Base-by-base conservation (phyloP, 2,888 invertebrate genomes). In the Tenthredo mesomela region DNA sequence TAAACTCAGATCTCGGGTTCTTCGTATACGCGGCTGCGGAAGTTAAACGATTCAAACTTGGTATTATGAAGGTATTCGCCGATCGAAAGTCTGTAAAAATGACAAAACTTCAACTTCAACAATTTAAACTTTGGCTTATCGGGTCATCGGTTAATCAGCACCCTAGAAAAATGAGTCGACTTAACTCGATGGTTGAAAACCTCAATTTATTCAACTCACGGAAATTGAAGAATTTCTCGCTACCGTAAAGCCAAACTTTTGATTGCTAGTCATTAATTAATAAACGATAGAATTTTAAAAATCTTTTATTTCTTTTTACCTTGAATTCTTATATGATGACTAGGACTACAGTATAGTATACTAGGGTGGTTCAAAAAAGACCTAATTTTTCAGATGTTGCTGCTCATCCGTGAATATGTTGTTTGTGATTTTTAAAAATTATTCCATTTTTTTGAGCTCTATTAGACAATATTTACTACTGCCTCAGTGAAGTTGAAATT, bases 141-240 rank as follows among this genome's bases (percentile, higher is more conserved):
- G 40, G 80, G 58, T 80, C 80, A 80, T 80, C 61, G 61, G 80
- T 61, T 80, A 61, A 61, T 61, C 80, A 80, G 80, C 80, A 80
- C 80, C 80, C 10, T 40, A 61, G 80, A 80, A 21, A 73, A 80
- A 61, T 61, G 58, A 40, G 40, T 5, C 21, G 58, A 80, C 61
- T 61, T 25, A 61, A 58, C 78, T 15, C 37, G 15, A 12, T 18
- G 9, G 25, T 21, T 80, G 37, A 50, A 61, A 61, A 80, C 21
- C 33, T 61, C 78, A 21, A 80, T 61, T 61, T 37, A 61, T 80
- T 25, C n/a, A 12, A 61, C 21, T 37, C 50, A 15, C 9, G 33
- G 21, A 37, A 12, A 50, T 77, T 54, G 33, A 67, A 54, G 40
- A n/a, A 37, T 73, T 54, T 54, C 77, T 47, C 40, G 33, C 37